Evolutionary conservation across 1,140 invertebrate species (phyloP).

Genomic region (Platorchestia sp.): DNA sequence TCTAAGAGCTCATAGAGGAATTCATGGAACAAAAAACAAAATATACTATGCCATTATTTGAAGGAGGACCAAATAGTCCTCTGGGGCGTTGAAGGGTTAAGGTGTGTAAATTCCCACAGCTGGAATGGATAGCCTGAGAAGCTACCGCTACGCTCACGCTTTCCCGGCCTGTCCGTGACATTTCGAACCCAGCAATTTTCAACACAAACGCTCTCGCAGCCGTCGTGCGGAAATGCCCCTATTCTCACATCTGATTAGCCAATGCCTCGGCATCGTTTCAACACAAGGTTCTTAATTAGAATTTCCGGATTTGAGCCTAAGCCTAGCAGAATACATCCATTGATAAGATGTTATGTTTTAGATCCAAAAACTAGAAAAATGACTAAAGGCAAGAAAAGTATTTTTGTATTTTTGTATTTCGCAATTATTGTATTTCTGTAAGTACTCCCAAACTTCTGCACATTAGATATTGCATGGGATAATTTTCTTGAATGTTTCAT

Average conservation of each 20-base stretch:
- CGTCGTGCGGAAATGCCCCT: background rate
- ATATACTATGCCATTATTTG: no score
- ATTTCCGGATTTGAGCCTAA: background rate
- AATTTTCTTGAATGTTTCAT: background rate
- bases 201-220: background rate
- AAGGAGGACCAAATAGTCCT: no score
- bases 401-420: background rate
- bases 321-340: background rate
- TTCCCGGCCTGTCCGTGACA: conserved; percentile 13
- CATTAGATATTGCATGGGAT: no score
- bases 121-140: background rate
- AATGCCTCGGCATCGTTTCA: background rate
- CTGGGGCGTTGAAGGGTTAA: no score
- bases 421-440: background rate
- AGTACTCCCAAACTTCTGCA: no score
- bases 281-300: background rate
- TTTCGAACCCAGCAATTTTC: background rate
- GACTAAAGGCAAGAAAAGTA: background rate
- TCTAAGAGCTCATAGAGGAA: no score
- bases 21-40: no score
- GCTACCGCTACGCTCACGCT: background rate
- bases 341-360: background rate
- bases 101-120: background rate
- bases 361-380: background rate
- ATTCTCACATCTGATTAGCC: conserved; percentile 4